Evolutionary conservation across 1,140 invertebrate species (phyloP).

Genomic region (Periplaneta americana): DNA sequence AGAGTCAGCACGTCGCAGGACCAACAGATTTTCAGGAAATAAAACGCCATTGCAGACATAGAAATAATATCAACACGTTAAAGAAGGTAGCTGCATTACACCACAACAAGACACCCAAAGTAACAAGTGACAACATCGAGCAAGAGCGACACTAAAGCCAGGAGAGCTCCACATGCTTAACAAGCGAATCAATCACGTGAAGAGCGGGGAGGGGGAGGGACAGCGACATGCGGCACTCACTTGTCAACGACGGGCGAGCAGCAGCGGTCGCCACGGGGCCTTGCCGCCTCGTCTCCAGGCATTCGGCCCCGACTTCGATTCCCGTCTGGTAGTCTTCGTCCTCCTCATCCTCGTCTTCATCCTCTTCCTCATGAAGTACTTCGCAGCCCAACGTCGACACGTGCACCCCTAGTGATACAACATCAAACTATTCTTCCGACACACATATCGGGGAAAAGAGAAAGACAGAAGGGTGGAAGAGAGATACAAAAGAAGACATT

Average conservation of each 20-base stretch:
- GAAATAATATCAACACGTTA: too few relatives aligned
- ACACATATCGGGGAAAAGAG: background rate
- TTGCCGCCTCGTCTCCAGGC: slow-evolving; percentile 9
- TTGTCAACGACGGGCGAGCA: background rate
- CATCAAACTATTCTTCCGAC: background rate
- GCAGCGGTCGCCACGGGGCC: background rate
- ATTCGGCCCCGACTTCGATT: slow-evolving; percentile 13
- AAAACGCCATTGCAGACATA: too few relatives aligned
- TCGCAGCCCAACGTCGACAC: background rate
- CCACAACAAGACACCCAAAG: too few relatives aligned
- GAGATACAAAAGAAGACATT: too few relatives aligned
- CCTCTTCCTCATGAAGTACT: background rate
- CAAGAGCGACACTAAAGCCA: too few relatives aligned
- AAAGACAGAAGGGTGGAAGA: too few relatives aligned
- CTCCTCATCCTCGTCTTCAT: background rate
- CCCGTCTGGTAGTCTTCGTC: background rate
- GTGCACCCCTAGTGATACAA: background rate
- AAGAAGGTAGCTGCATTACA: too few relatives aligned
- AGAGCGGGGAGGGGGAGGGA: background rate
- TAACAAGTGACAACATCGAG: too few relatives aligned
- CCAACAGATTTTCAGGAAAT: too few relatives aligned
- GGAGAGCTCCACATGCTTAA: too few relatives aligned
- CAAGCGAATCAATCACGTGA: too few relatives aligned
- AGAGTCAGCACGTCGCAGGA: too few relatives aligned
- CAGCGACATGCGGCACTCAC: background rate